Evolutionary conservation across 1,140 invertebrate genomes (phyloP), one percentile per base, ranked within the genome.

Genomic region (Popillia japonica): DNA sequence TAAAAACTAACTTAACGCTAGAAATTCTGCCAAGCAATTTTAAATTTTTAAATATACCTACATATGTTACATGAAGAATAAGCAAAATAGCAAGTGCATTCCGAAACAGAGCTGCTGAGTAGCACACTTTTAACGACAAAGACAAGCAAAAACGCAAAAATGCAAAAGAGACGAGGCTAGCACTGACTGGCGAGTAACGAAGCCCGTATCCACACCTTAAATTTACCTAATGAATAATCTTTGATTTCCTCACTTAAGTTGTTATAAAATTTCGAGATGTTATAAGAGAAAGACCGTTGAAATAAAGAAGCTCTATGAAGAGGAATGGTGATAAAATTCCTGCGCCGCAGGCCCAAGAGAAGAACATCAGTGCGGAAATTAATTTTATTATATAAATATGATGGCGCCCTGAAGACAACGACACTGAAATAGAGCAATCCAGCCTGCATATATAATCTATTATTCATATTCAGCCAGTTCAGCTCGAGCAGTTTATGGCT

Each of bases 401-500:
- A n/a, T 20, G 59, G 59, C 22, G 59, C 59, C 17, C 17, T 17
- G 20, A 6, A 64, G 22, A 64, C 17, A 64, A 64, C 59, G 59
- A 64, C 20, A 64, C 20, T 64, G 17, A 64, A 64, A 17, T 64
- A 64, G 14, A 22, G n/a, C 59, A 22, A 64, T 64, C 59, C 59
- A 9, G 59, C 20, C 17, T 22, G 59, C 22, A 64, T n/a, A 64
- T 64, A 17, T 17, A 64, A 17, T 40, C 76, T 22, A 14, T 77
- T 77, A 7, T 64, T 77, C 76, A 77, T 61, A 9, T 8, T 23
- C 20, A 77, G 22, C 23, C 76, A 61, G 10, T 41, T 22, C 7
- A 64, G 8, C 10, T 77, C 76, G 20, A 23, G n/a, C 44, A 77
- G 41, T 34, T 72, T 72, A 72, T 40, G 61, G 20, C 27, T 64